A percentile compares a stretch with the other conserved stretches of the same genome.
phyloP scores from a whole-genome alignment of 1,140 invertebrate species.

The Drosophila nigromelanica region DNA sequence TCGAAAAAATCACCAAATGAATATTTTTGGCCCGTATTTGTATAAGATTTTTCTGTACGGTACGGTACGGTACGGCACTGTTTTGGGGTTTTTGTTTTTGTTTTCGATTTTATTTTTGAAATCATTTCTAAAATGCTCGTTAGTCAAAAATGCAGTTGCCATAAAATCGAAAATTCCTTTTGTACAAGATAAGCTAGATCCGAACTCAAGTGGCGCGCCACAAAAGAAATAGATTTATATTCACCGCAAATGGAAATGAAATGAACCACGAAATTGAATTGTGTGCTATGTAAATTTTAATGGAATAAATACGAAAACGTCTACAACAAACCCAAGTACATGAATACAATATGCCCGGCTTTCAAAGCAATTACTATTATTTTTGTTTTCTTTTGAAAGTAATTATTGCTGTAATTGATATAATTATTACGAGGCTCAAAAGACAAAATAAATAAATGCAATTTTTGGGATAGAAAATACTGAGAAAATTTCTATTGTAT shows the following conservation, averaged over 20 bases:
- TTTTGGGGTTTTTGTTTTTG: slow-evolving; percentile 4
- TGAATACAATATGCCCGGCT: neutral
- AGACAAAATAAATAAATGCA: no score
- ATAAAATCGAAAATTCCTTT: slow-evolving; percentile 30
- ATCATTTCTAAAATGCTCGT: slow-evolving; percentile 14
- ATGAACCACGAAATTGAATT: slow-evolving; percentile 37
- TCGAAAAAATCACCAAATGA: slow-evolving; percentile 14
- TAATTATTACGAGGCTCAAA: no score
- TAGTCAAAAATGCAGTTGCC: slow-evolving; percentile 31
- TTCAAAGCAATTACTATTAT: no score
- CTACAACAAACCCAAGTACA: neutral
- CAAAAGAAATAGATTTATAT: slow-evolving; percentile 21
- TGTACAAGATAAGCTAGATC: slow-evolving; percentile 16
- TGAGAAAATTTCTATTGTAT: neutral
- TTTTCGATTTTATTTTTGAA: slow-evolving; percentile 5
- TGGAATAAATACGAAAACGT: slow-evolving; percentile 14
- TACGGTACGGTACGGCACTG: neutral
- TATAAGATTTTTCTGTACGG: neutral
- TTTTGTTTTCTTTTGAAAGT: no score
- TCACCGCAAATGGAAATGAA: slow-evolving; percentile 43
- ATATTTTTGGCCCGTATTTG: slow-evolving; percentile 21
- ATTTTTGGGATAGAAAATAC: neutral
- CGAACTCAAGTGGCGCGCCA: slow-evolving; percentile 33
- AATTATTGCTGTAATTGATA: no score
- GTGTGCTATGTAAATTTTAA: slow-evolving; percentile 34